Percentiles rank a stretch among this genome's conserved stretches.
Evolutionary conservation across 2,888 invertebrate genomes (phyloP).

Genomic region (Pollenia griseotomentosa): DNA sequence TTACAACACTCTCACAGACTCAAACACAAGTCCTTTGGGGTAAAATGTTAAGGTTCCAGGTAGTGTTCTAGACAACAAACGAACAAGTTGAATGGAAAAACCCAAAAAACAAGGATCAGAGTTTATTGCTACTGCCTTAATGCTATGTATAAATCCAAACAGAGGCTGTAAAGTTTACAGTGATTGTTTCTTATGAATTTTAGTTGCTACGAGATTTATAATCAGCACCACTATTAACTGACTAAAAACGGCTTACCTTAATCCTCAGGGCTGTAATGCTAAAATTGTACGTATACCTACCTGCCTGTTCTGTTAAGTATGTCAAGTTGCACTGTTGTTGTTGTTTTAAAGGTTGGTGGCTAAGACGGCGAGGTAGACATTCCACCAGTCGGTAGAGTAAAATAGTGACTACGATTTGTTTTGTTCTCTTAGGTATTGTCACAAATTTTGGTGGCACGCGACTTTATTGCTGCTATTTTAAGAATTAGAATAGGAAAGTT

Average conservation of each 20-base stretch:
- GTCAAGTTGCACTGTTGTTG: background rate
- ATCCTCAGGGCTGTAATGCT: conserved; percentile 41
- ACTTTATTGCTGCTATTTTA: conserved; percentile 11
- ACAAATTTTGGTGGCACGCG: conserved; percentile 54
- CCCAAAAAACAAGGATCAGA: conserved; percentile 18
- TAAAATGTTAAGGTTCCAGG: conserved; percentile 40
- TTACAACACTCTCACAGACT: background rate
- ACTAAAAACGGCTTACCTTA: conserved; percentile 37
- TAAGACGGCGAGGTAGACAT: background rate
- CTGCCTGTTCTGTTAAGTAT: conserved; percentile 1
- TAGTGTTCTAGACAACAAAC: conserved; percentile 1
- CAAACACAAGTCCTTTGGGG: background rate
- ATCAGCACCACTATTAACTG: conserved; percentile 8
- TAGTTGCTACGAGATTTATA: background rate
- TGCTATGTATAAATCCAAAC: conserved; percentile 1
- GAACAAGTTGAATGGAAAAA: conserved; percentile 63
- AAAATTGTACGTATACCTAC: background rate
- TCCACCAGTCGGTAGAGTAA: background rate
- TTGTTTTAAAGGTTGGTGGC: conserved; percentile 19
- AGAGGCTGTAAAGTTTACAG: conserved; percentile 46
- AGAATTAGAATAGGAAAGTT: background rate
- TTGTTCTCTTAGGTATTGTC: background rate
- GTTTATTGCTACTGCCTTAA: conserved; percentile 33
- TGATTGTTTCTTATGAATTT: conserved; percentile 32
- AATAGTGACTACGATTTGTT: background rate